These are phyloP conservation scores for Andricus curvator DNA, from an alignment of 2,888 invertebrate genomes.

Conservation along the genomic window DNA sequence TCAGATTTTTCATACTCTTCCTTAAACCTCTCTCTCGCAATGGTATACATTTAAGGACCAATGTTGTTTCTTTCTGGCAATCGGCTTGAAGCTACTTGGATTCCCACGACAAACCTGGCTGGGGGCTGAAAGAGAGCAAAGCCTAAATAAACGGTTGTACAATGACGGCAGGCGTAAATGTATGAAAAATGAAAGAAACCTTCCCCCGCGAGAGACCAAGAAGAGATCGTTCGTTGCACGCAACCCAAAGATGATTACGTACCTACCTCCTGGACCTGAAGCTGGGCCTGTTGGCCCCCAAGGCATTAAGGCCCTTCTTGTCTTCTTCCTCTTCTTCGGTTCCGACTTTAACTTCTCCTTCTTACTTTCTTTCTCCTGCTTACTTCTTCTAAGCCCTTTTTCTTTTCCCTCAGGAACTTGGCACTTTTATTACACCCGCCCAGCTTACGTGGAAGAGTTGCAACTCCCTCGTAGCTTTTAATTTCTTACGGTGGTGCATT, in stretches of 20 bases:
- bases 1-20: background rate
- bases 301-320: slow-evolving; percentile 56
- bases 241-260: slow-evolving; percentile 74
- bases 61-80: slow-evolving; percentile 6
- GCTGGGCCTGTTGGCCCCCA: slow-evolving; percentile 62
- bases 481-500: slow-evolving; percentile 35
- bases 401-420: slow-evolving; percentile 46
- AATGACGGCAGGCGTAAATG: slow-evolving; percentile 54
- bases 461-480: slow-evolving; percentile 32
- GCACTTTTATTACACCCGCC: slow-evolving; percentile 55
- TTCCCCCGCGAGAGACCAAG: slow-evolving; percentile 52
- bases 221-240: slow-evolving; percentile 71
- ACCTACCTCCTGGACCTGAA: slow-evolving; percentile 66
- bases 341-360: slow-evolving; percentile 43
- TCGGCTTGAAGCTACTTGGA: slow-evolving; percentile 53
- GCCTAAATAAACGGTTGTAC: slow-evolving; percentile 75
- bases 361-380: slow-evolving; percentile 35
- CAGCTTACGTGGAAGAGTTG: slow-evolving; percentile 23
- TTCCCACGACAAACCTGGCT: slow-evolving; percentile 71
- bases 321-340: slow-evolving; percentile 53
- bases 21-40: no score
- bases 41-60: background rate
- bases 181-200: slow-evolving; percentile 71
- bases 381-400: slow-evolving; percentile 24
- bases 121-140: slow-evolving; percentile 60